These are phyloP conservation scores for Sciurus carolinensis DNA, from an alignment of 2,797 vertebrate species.

Conservation along the genomic window DNA sequence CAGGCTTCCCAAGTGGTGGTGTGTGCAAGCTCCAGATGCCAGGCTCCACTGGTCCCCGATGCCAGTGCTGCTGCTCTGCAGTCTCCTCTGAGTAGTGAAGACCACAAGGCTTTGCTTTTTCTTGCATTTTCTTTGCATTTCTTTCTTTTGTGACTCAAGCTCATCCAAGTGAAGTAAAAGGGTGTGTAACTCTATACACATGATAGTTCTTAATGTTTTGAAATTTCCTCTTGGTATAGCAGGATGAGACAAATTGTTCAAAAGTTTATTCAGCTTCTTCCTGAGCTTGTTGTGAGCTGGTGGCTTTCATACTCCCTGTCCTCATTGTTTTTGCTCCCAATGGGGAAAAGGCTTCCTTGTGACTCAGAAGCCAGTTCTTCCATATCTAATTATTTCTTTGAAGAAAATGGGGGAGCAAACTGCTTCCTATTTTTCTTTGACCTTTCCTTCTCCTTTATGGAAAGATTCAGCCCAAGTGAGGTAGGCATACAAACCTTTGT, in stretches of 20 bases:
- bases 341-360: conserved; percentile 34
- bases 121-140: background rate
- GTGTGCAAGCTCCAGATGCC: too few relatives aligned
- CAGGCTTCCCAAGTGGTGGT: background rate
- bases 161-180: background rate
- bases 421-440: background rate
- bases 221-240: background rate
- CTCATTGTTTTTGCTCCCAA: background rate
- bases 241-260: conserved; percentile 48
- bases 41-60: too few relatives aligned
- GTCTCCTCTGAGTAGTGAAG: background rate
- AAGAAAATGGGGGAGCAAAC: background rate
- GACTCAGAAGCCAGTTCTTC: conserved; percentile 18
- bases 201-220: background rate
- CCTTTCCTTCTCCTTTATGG: background rate
- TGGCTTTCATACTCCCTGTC: background rate
- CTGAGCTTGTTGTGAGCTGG: conserved; percentile 27
- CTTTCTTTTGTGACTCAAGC: background rate
- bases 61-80: accelerated
- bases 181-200: accelerated
- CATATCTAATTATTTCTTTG: conserved; percentile 20
- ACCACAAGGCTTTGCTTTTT: background rate
- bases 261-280: conserved; percentile 66
- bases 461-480: background rate
- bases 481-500: background rate